Evolutionary conservation across 2,797 vertebrate genomes (phyloP), one percentile per base, ranked within the genome.

Genomic region (Oreonectes daqikongensis): DNA sequence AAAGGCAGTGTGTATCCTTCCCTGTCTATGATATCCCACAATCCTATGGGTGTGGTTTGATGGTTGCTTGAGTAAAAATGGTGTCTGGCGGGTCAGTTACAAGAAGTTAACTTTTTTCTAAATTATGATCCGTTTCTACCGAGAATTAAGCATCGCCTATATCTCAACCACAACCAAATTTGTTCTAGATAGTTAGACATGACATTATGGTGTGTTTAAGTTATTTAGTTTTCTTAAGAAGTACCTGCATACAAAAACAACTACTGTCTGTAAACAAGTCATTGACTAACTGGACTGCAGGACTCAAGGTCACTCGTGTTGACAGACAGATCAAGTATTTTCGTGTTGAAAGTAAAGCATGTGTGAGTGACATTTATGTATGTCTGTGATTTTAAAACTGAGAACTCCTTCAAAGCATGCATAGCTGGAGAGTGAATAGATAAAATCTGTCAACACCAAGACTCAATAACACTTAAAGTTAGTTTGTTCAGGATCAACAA

Each of bases 401-500:
- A 55, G 32, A 50, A 60, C 32, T 9, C 17, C 59, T 60, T 67
- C 28, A 30, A 44, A 9, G 42, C 59, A 66, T 72, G 17, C 55
- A 48, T 64, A 66, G 52, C 9, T 26, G 35, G 55, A 50, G 18
- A 32, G 22, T 38, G 24, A 60, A 67, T 18, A 66, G 59, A 64
- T 77, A 1, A 70, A 52, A 70, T 71, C 70, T 71, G 68, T 83
- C 65, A 80, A 67, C 71, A 75, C 53, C 18, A 9, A 74, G 44
- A 69, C 17, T 42, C 28, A 74, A 17, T 20, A 57, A 75, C 26
- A 64, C 59, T 78, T 67, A 74, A 38, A 35, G 32, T 14, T 20
- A 66, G 74, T 83, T 80, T 65, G 64, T 73, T 72, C 35, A 68
- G 72, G 79, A 72, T 80, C 59, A 53, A 52, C 68, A 65, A 30